Evolutionary conservation across 2,113 vertebrate species (phyloP).

Genomic region (Panthera uncia): DNA sequence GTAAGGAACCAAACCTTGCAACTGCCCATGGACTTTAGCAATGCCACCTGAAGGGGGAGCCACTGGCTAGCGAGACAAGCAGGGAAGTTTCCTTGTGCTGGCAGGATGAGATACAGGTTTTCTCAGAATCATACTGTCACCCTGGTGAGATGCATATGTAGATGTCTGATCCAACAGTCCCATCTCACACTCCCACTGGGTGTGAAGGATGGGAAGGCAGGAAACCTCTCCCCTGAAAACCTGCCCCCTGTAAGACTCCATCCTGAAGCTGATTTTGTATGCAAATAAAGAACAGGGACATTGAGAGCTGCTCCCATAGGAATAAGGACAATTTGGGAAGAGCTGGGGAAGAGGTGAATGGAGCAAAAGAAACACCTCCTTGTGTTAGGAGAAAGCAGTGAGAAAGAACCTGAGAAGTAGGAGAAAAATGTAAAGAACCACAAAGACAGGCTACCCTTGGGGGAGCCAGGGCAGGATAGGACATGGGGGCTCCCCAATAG

Average conservation of each 20-base stretch:
- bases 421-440: neutral
- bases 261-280: neutral
- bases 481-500: neutral
- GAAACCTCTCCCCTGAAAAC: neutral
- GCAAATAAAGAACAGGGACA: neutral
- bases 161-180: neutral
- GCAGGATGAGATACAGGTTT: neutral
- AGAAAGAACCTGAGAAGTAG: neutral
- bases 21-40: neutral
- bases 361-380: neutral
- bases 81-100: neutral
- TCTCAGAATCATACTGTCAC: neutral
- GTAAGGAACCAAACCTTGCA: neutral
- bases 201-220: neutral
- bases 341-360: neutral
- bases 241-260: neutral
- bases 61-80: neutral
- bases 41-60: neutral
- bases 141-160: neutral
- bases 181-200: neutral
- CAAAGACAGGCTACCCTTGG: neutral
- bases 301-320: neutral
- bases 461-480: neutral
- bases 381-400: no score
- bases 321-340: neutral